Evolutionary conservation across 2,797 vertebrate species (phyloP).

Genomic region (Heteromormyrus szaboi): DNA sequence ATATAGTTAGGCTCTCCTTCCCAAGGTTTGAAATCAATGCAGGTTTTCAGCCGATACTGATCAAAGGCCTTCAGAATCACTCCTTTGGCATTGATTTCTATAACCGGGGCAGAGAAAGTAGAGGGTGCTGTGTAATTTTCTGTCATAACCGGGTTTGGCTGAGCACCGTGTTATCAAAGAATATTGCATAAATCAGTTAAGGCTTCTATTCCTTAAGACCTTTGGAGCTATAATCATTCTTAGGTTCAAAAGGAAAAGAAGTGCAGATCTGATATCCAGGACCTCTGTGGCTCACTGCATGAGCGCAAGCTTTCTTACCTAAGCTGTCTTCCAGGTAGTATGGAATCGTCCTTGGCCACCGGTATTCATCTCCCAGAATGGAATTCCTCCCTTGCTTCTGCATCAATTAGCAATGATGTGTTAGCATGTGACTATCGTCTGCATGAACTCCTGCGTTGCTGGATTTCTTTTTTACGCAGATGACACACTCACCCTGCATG

Average conservation of each 20-base stretch:
- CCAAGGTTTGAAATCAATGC: conserved; percentile 91
- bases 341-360: conserved; percentile 76
- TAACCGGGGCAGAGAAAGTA: not conserved
- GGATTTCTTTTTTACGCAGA: not conserved
- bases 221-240: conserved; percentile 9
- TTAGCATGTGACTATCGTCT: not conserved
- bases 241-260: not conserved
- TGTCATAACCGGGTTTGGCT: not conserved
- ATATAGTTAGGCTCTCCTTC: conserved; percentile 83
- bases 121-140: not conserved
- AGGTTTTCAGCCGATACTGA: conserved; percentile 85
- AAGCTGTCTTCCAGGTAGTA: conserved; percentile 78
- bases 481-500: not conserved
- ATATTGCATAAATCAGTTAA: not conserved
- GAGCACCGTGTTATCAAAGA: not conserved
- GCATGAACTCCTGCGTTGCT: not conserved
- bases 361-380: conserved; percentile 68
- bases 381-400: conserved; percentile 60
- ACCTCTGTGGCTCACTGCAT: not conserved
- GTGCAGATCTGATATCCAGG: not conserved
- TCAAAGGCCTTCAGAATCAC: conserved; percentile 89
- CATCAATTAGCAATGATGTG: conserved; percentile 11
- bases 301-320: conserved; percentile 51
- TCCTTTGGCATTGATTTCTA: conserved; percentile 90
- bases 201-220: not conserved